Evolutionary conservation across 2,888 invertebrate genomes (phyloP).

Genomic region (Diarsia mendica): DNA sequence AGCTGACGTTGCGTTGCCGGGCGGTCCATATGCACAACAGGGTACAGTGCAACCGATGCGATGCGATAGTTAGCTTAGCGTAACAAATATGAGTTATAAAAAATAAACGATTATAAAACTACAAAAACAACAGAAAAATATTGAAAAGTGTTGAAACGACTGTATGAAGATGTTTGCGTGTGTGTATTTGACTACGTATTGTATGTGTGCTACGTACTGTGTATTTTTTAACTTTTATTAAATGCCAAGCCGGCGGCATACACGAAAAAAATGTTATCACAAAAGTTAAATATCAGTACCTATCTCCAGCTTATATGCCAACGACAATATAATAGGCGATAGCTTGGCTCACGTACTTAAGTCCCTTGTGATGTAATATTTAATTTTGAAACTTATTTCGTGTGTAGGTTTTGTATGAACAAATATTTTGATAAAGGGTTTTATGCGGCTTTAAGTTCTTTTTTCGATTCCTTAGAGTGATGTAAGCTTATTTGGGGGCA

Average conservation of each 20-base stretch:
- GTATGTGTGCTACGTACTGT: neutral
- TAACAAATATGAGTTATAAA: no score
- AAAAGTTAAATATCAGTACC: neutral
- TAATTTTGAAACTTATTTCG: slow-evolving; percentile 9
- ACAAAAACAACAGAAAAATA: no score
- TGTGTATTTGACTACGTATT: neutral
- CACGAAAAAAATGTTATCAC: slow-evolving; percentile 22
- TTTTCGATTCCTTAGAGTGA: neutral
- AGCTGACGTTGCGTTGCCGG: no score
- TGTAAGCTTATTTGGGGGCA: no score
- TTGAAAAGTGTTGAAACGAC: no score
- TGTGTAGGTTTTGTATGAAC: slow-evolving; percentile 19
- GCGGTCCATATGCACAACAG: no score
- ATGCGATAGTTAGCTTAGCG: no score
- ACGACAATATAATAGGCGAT: slow-evolving; percentile 30
- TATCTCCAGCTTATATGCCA: slow-evolving; percentile 20
- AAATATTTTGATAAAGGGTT: neutral
- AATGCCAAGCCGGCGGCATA: neutral
- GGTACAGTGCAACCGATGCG: no score
- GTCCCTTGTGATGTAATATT: slow-evolving; percentile 23
- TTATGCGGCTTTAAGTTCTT: neutral
- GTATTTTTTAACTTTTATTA: slow-evolving; percentile 13
- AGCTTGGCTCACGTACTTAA: slow-evolving; percentile 19
- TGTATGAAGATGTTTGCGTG: no score
- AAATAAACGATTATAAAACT: no score